Percentiles rank a stretch among this genome's conserved stretches.
phyloP scores from a whole-genome alignment of 2,888 invertebrate species.

The Nasonia oneida region DNA sequence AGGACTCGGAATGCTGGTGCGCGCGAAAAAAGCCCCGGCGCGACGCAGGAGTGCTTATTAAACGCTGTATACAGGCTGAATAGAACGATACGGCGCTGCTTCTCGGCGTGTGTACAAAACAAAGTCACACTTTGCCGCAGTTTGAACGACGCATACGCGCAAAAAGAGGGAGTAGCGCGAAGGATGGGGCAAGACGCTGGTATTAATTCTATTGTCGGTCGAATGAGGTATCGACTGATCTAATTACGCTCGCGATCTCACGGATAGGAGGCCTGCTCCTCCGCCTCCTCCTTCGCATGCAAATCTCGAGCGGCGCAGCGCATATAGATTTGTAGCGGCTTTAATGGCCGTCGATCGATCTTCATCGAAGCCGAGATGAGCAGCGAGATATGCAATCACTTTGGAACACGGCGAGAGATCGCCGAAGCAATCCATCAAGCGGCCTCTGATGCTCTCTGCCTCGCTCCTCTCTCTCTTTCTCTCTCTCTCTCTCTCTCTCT shows the following conservation, averaged over 20 bases:
- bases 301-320: conserved; percentile 66
- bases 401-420: conserved; percentile 71
- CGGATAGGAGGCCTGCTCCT: conserved; percentile 46
- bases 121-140: neutral
- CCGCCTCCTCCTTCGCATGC: conserved; percentile 57
- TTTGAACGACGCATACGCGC: neutral
- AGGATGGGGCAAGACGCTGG: conserved; percentile 22
- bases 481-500: conserved; percentile 57
- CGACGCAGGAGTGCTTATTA: neutral
- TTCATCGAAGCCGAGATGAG: conserved; percentile 74
- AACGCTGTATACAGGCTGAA: neutral
- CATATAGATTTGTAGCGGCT: conserved; percentile 70
- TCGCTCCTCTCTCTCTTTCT: conserved; percentile 60
- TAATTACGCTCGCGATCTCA: conserved; percentile 65
- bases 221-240: conserved; percentile 65
- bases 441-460: conserved; percentile 60
- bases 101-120: neutral
- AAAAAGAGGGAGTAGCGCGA: neutral
- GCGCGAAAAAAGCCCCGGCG: neutral
- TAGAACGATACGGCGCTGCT: neutral
- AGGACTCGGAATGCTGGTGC: neutral
- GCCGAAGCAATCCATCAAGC: conserved; percentile 72
- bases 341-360: conserved; percentile 73
- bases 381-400: conserved; percentile 74
- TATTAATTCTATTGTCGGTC: conserved; percentile 62